phyloP scores from a whole-genome alignment of 1,140 invertebrate species.

The Drosophila pruinosa region DNA sequence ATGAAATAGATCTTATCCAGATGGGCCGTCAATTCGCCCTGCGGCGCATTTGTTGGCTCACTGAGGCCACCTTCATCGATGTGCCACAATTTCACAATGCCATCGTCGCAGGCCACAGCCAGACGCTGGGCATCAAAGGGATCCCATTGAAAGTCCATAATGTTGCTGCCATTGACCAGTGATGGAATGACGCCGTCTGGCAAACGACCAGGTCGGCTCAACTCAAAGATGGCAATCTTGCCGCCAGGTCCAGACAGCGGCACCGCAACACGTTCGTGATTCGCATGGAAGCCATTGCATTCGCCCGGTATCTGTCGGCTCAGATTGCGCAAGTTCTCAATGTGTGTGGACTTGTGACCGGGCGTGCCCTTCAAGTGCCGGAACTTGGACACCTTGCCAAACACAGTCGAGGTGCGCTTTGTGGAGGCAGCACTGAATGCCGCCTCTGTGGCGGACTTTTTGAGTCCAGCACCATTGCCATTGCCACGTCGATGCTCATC shows the following conservation, averaged over 20 bases:
- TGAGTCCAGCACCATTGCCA: conserved; percentile 59
- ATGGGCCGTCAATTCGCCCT: conserved; percentile 89
- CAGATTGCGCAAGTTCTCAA: conserved; percentile 95
- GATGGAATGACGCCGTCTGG: conserved; percentile 91
- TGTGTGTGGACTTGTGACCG: conserved; percentile 94
- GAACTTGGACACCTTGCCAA: conserved; percentile 96
- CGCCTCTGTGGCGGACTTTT: conserved; percentile 84
- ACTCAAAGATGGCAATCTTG: conserved; percentile 93
- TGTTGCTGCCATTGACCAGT: conserved; percentile 93
- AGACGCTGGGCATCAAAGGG: conserved; percentile 92
- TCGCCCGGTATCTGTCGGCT: conserved; percentile 96
- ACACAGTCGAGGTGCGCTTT: conserved; percentile 93
- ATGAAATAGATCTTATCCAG: conserved; percentile 96
- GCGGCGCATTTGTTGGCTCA: conserved; percentile 85
- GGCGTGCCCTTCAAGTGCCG: conserved; percentile 95
- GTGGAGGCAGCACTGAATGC: conserved; percentile 84
- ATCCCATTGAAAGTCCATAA: conserved; percentile 97
- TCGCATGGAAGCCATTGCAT: conserved; percentile 96
- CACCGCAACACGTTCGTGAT: conserved; percentile 92
- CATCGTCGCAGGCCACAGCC: conserved; percentile 95
- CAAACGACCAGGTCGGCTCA: conserved; percentile 90
- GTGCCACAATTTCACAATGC: conserved; percentile 93
- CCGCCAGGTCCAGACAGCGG: conserved; percentile 94
- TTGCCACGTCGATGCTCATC: conserved; percentile 71
- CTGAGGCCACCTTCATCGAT: conserved; percentile 86